Base-by-base conservation (phyloP, 2,888 invertebrate genomes). In the Tolmerus cingulatus region DNA sequence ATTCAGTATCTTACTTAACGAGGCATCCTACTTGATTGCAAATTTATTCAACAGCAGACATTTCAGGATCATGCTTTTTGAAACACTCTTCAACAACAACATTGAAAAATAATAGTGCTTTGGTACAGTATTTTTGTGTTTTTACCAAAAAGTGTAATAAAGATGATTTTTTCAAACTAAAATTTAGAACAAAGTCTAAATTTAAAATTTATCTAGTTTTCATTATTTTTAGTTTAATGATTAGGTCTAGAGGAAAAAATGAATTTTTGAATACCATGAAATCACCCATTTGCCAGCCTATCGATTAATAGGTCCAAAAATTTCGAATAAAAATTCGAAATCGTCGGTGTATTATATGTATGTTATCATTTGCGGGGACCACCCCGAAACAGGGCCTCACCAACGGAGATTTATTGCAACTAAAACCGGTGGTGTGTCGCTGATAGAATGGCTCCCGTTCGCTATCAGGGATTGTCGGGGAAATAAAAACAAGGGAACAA, bases 351-450 rank as follows among this genome's bases (percentile, higher is more conserved):
- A 43, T n/a, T n/a, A n/a, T n/a, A 30, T 79, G 79, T 51, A 79
- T 79, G 27, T 14, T n/a, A 79, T 51, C 16, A 79, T 14, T 79
- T 40, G 46, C 23, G 43, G 43, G 27, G 34, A 40, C 14, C 66
- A 78, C 12, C 23, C 78, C 37, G 37, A 77, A 51, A 40, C 30
- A 23, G 51, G 23, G 30, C 5, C 16, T 19, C 14, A 19, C 79
- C 30, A 27, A 34, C 27, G 79, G 66, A 79, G 30, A 79, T 79
- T 79, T 79, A 79, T 79, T 79, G 79, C 79, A 79, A 79, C 79
- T 79, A 79, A 79, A 79, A 79, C 23, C 30, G 79, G 66, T 30
- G 79, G 51, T 79, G 27, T 27, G 79, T 79, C 27, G 51, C 79
- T 79, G 79, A 79, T 79, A 79, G 79, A 79, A 79, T 79, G 14